A percentile compares a stretch with the other conserved stretches of the same genome.
These are phyloP conservation scores for Dicyrtoma fusca DNA, from an alignment of 2,888 invertebrate species.

Conservation along the genomic window DNA sequence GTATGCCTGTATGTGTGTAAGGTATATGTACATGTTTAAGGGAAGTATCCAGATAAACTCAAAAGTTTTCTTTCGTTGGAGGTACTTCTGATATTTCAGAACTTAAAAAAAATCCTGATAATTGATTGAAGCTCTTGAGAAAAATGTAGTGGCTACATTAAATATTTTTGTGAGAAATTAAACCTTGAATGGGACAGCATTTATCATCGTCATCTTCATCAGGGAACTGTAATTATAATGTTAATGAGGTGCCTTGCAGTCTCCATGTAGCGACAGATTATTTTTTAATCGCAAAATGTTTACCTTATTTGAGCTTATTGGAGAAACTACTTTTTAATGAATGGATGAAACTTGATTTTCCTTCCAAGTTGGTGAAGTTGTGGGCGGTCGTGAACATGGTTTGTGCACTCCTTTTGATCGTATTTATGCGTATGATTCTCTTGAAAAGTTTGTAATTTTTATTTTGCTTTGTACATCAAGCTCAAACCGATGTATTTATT, in stretches of 20 bases:
- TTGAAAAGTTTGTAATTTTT: not conserved
- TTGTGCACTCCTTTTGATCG: not conserved
- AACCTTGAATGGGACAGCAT: conserved; percentile 11
- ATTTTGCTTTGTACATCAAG: not conserved
- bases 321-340: conserved; percentile 16
- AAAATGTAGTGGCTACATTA: no score
- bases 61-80: no score
- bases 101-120: no score
- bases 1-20: no score
- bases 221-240: conserved; percentile 22
- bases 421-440: not conserved
- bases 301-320: conserved; percentile 37
- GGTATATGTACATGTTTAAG: no score
- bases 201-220: not conserved
- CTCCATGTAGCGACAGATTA: not conserved
- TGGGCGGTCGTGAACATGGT: conserved; percentile 3
- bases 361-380: conserved; percentile 1
- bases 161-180: not conserved
- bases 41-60: no score
- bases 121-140: no score
- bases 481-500: no score
- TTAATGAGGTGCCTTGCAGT: conserved; percentile 30
- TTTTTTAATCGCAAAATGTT: conserved; percentile 11
- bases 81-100: no score
- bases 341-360: conserved; percentile 3